Conservation (phyloP, 2,888 invertebrate genomes). For the Thyatira batis region DNA sequence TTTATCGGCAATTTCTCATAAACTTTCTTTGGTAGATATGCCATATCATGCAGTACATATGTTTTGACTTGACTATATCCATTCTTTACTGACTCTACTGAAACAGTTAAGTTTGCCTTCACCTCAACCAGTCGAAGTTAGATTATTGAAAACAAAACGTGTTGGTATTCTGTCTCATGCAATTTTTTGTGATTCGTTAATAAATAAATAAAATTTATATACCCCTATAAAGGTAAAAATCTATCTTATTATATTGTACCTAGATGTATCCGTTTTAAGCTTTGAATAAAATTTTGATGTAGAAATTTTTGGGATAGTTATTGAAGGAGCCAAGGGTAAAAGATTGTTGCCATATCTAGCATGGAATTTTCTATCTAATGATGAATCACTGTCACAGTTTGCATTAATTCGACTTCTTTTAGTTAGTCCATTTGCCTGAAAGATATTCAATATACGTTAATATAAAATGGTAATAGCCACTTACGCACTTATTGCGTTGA, state of each 20-base stretch:
- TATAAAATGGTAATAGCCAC: too few relatives aligned
- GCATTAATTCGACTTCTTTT: slow-evolving; percentile 33
- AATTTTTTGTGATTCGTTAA: slow-evolving; percentile 1
- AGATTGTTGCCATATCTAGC: slow-evolving; percentile 77
- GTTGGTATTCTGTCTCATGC: neutral
- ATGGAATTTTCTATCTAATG: slow-evolving; percentile 73
- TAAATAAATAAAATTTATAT: neutral
- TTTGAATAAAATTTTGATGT: slow-evolving; percentile 50
- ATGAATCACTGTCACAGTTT: slow-evolving; percentile 54
- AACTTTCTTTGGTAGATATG: too few relatives aligned
- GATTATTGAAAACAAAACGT: neutral
- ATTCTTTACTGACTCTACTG: neutral
- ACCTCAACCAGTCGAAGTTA: neutral
- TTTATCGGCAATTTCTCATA: too few relatives aligned
- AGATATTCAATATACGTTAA: slow-evolving; percentile 36
- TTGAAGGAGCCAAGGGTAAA: slow-evolving; percentile 71
- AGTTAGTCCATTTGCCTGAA: slow-evolving; percentile 58
- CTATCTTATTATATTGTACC: neutral
- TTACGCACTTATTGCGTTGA: too few relatives aligned
- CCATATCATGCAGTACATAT: too few relatives aligned
- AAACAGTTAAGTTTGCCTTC: neutral
- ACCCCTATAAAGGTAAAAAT: neutral
- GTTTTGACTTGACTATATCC: too few relatives aligned
- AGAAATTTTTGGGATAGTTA: slow-evolving; percentile 74
- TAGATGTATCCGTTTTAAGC: neutral